phyloP scores from a whole-genome alignment of 2,888 invertebrate species.

The Drosophila neotestacea region DNA sequence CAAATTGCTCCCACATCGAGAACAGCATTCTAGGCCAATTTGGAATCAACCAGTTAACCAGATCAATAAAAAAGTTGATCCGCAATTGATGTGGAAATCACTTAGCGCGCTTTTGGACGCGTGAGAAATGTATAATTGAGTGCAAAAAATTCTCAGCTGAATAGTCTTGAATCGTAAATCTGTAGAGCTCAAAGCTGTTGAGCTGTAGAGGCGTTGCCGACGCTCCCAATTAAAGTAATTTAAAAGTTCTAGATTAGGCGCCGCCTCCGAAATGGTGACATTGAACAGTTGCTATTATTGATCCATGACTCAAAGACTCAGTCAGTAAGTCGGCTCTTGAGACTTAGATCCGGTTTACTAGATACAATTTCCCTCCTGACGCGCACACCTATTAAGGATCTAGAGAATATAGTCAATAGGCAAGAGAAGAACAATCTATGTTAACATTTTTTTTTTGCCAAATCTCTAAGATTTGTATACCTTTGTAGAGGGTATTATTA shows the following conservation, averaged over 20 bases:
- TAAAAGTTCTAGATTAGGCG: slow-evolving; percentile 77
- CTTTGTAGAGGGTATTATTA: too few species aligned
- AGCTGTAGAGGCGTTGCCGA: slow-evolving; percentile 68
- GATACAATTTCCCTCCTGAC: slow-evolving; percentile 46
- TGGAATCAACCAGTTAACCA: slow-evolving; percentile 48
- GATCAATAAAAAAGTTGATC: slow-evolving; percentile 41
- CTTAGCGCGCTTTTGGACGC: slow-evolving; percentile 61
- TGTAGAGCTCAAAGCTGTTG: not conserved
- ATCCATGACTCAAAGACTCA: slow-evolving; percentile 52
- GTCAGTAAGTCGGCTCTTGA: slow-evolving; percentile 38
- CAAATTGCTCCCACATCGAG: slow-evolving; percentile 75
- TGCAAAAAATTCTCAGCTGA: slow-evolving; percentile 41
- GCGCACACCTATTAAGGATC: slow-evolving; percentile 65
- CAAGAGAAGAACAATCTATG: slow-evolving; percentile 43
- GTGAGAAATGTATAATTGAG: slow-evolving; percentile 66
- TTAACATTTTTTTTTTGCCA: slow-evolving; percentile 36
- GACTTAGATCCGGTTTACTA: slow-evolving; percentile 72
- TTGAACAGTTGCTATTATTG: slow-evolving; percentile 50
- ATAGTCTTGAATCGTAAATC: slow-evolving; percentile 2
- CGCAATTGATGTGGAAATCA: slow-evolving; percentile 61
- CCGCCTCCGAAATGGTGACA: slow-evolving; percentile 68
- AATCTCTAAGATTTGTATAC: slow-evolving; percentile 27
- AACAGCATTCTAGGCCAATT: slow-evolving; percentile 64
- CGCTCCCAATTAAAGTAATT: slow-evolving; percentile 76
- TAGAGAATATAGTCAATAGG: slow-evolving; percentile 36